A percentile compares a stretch with the other conserved stretches of the same genome.
phyloP scores from a whole-genome alignment of 1,140 invertebrate genomes.

The Zophobas morio region DNA sequence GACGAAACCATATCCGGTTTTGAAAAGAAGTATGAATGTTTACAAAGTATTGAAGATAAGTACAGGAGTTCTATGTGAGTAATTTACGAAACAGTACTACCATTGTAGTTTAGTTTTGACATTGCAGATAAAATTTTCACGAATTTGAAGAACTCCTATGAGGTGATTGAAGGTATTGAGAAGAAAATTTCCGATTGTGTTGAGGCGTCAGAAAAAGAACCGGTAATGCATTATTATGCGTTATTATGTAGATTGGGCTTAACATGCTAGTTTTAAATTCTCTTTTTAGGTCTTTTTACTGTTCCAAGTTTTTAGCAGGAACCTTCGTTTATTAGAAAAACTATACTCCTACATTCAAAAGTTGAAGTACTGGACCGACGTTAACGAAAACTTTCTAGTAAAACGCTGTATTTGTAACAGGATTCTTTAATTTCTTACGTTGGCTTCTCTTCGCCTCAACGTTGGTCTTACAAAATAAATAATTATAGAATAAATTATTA shows the following conservation, averaged over 20 bases:
- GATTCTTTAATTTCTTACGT: constrained; percentile 44
- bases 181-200: constrained; percentile 1
- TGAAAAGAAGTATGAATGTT: constrained; percentile 17
- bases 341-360: constrained; percentile 4
- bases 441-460: constrained; percentile 57
- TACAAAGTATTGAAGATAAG: constrained; percentile 4
- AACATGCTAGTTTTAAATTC: background rate
- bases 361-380: background rate
- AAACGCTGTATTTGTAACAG: background rate
- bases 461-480: constrained; percentile 52
- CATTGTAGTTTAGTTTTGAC: constrained; percentile 20
- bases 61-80: background rate
- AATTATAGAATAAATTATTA: constrained; percentile 43
- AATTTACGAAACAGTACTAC: background rate
- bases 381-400: constrained; percentile 10
- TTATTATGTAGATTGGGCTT: background rate
- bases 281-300: constrained; percentile 21
- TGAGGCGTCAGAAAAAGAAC: constrained; percentile 1
- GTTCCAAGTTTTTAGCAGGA: constrained; percentile 2
- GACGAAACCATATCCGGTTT: constrained; percentile 1
- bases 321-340: constrained; percentile 17
- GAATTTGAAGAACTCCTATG: constrained; percentile 10
- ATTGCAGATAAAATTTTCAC: constrained; percentile 5
- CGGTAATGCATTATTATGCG: background rate
- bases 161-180: constrained; percentile 26